Base-by-base conservation (phyloP, 2,888 invertebrate species). In the Beris morrisii region DNA sequence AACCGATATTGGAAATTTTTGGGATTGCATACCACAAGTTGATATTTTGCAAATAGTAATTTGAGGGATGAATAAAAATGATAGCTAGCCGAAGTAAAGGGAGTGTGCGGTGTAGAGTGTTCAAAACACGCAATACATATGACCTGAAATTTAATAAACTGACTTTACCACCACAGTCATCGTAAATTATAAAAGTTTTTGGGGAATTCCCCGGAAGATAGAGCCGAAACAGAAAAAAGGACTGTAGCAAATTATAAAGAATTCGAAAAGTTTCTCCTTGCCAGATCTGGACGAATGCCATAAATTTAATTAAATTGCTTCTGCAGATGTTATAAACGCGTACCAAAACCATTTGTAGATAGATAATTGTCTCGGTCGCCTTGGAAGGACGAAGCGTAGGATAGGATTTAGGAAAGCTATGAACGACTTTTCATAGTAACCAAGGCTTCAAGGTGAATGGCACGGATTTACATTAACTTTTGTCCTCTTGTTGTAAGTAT, bases 221-320 rank as follows among this genome's bases (percentile, higher is more conserved):
- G 22, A 5, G 38, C 38, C 9, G 38, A 9, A 9, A 31, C 11
- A 46, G 46, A 13, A 50, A 28, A 15, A 66, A 67, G 59, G 68
- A 64, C 56, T 66, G 67, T 69, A 67, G 70, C 68, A 63, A 69
- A 69, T 67, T 66, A 52, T n/a, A 67, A 59, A 48, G 50, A 65
- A 64, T 58, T 53, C 56, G 38, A 38, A 38, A 38, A 38, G 38
- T 38, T 38, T 68, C 65, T 65, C 56, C 13, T 55, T 12, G 31
- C 38, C 55, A 45, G 22, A 52, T 45, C 69, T 69, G 68, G 69
- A 68, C 67, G 69, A 70, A 71, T 69, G 70, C 71, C 69, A 73
- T 73, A 73, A 73, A 73, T 73, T 73, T 73, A 71, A 73, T 73
- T 72, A 72, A 73, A 73, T 73, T 73, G 73, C 73, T 72, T 70